These are phyloP conservation scores for Ormyrus nitidulus DNA, from an alignment of 2,888 invertebrate species.

Conservation along the genomic window DNA sequence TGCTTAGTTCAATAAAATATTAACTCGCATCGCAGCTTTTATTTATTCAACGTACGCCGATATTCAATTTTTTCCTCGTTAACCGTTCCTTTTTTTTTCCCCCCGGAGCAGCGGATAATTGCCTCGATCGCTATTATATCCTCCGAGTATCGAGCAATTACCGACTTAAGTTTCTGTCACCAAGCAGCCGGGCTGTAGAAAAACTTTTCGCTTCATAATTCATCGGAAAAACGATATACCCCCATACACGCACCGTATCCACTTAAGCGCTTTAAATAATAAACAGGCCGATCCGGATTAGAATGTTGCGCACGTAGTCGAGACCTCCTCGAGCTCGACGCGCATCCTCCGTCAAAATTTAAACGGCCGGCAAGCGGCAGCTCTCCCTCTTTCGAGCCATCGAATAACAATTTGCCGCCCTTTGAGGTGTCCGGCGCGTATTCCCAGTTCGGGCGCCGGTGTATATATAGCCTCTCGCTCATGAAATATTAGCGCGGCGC, in stretches of 20 bases:
- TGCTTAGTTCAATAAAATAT: too few species aligned
- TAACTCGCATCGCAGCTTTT: too few species aligned
- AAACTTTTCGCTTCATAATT: too few species aligned
- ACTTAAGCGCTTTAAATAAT: slow-evolving; percentile 32
- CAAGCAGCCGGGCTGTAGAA: too few species aligned
- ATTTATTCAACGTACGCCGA: too few species aligned
- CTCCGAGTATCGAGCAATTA: background rate
- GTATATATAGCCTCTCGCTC: slow-evolving; percentile 59
- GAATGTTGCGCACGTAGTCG: background rate
- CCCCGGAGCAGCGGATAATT: too few species aligned
- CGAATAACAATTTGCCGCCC: slow-evolving; percentile 47
- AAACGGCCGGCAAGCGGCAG: slow-evolving; percentile 10
- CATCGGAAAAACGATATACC: too few species aligned
- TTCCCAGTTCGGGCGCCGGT: slow-evolving; percentile 58
- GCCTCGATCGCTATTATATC: too few species aligned
- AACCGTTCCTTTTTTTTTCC: too few species aligned
- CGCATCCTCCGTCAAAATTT: slow-evolving; percentile 28
- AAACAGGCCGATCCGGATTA: slow-evolving; percentile 16
- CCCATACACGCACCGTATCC: background rate
- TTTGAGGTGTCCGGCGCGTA: slow-evolving; percentile 41
- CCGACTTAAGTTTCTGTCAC: background rate
- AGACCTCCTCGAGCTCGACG: background rate
- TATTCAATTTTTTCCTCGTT: too few species aligned
- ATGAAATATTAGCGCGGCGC: slow-evolving; percentile 67
- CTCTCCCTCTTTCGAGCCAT: background rate